These are phyloP conservation scores for Eudyptes chrysolophus DNA, from an alignment of 2,113 vertebrate genomes.

Conservation along the genomic window DNA sequence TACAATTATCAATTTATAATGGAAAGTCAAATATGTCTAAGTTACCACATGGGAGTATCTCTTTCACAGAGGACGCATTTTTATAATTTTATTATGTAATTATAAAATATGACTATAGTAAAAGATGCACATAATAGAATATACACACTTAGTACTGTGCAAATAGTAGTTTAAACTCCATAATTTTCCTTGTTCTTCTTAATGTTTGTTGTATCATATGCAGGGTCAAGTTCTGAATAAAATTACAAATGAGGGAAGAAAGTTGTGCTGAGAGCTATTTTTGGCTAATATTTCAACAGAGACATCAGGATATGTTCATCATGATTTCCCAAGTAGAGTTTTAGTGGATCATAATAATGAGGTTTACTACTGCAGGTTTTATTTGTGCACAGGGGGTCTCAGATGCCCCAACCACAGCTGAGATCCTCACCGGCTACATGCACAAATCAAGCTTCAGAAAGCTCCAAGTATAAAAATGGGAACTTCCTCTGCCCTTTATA, in stretches of 20 bases:
- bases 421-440: not conserved
- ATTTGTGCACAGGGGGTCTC: not conserved
- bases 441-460: not conserved
- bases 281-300: not conserved
- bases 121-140: not conserved
- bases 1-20: constrained; percentile 10
- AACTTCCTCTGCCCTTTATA: not conserved
- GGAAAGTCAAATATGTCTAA: not conserved
- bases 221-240: not conserved
- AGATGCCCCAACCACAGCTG: not conserved
- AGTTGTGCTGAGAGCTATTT: not conserved
- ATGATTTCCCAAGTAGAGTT: not conserved
- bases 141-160: not conserved
- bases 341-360: not conserved
- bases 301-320: not conserved
- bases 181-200: not conserved
- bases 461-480: not conserved
- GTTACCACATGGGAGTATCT: not conserved
- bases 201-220: not conserved
- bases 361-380: not conserved
- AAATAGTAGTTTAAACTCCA: not conserved
- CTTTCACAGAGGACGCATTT: not conserved
- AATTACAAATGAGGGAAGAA: not conserved
- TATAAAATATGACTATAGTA: not conserved
- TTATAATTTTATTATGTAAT: not conserved